Percentiles rank a stretch among this genome's conserved stretches.
phyloP scores from a whole-genome alignment of 2,113 vertebrate species.

The Herpailurus yagouaroundi region DNA sequence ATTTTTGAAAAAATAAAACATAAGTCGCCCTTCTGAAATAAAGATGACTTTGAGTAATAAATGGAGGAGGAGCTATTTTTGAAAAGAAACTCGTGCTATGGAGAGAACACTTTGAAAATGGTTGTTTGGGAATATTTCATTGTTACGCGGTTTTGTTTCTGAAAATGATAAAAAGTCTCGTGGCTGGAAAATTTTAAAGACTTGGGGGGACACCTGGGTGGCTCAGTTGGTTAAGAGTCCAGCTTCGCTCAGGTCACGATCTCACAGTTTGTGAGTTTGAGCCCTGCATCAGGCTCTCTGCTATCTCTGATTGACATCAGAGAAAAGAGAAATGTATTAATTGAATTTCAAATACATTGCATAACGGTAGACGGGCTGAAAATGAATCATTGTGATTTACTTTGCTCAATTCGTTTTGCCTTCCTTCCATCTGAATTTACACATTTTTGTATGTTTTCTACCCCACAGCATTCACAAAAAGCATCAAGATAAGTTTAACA shows the following conservation, averaged over 20 bases:
- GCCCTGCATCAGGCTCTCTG: too few species aligned
- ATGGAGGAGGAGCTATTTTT: conserved; percentile 1
- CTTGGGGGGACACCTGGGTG: neutral
- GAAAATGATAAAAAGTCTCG: conserved; percentile 31
- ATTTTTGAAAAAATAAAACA: conserved; percentile 67
- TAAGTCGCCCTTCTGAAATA: conserved; percentile 50
- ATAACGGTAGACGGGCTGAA: neutral
- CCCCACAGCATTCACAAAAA: neutral
- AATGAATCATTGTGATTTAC: neutral
- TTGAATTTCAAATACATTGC: neutral
- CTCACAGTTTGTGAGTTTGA: too few species aligned
- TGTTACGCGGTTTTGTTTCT: neutral
- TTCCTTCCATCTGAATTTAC: conserved; percentile 36
- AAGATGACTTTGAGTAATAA: conserved; percentile 58
- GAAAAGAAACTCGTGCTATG: neutral
- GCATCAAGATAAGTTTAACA: neutral
- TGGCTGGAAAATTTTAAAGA: neutral
- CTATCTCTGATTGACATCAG: neutral
- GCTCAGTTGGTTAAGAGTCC: too few species aligned
- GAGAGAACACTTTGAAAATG: conserved; percentile 49
- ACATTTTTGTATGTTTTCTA: neutral
- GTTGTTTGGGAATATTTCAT: neutral
- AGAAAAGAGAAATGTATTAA: neutral
- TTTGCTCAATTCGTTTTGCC: conserved; percentile 16
- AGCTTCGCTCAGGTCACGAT: too few species aligned